These are phyloP conservation scores for Yponomeuta sedellus DNA, from an alignment of 2,888 invertebrate species.

Conservation along the genomic window DNA sequence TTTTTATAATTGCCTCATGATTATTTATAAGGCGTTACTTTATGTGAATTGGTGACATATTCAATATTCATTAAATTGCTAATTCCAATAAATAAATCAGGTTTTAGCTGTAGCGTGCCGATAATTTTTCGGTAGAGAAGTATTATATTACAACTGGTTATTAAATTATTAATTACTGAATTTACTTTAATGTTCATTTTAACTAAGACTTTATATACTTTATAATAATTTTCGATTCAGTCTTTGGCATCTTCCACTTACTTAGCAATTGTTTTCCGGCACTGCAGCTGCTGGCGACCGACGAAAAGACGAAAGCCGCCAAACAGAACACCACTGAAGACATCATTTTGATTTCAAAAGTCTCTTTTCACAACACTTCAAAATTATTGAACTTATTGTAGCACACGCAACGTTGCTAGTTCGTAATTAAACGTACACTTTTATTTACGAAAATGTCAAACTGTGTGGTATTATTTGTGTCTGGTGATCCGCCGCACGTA, in stretches of 20 bases:
- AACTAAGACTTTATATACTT: background rate
- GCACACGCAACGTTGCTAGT: conserved; percentile 54
- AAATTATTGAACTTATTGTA: conserved; percentile 41
- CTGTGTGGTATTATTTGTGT: conserved; percentile 29
- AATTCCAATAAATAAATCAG: background rate
- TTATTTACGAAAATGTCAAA: conserved; percentile 73
- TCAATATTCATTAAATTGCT: background rate
- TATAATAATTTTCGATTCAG: background rate
- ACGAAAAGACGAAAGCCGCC: conserved; percentile 52
- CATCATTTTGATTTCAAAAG: conserved; percentile 53
- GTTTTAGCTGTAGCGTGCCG: background rate
- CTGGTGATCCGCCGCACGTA: conserved; percentile 72
- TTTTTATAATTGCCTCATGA: background rate
- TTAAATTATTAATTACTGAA: background rate
- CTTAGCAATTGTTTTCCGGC: conserved; percentile 66
- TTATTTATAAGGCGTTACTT: background rate
- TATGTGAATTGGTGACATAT: conserved; percentile 2
- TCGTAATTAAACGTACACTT: conserved; percentile 72
- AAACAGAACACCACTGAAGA: conserved; percentile 74
- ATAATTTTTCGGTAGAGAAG: background rate
- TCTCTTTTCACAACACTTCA: conserved; percentile 61
- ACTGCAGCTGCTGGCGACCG: conserved; percentile 66
- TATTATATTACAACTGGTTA: too few species aligned
- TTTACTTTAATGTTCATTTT: background rate
- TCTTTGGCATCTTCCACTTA: conserved; percentile 39